phyloP scores from a whole-genome alignment of 2,113 vertebrate species.

The Colossoma macropomum region DNA sequence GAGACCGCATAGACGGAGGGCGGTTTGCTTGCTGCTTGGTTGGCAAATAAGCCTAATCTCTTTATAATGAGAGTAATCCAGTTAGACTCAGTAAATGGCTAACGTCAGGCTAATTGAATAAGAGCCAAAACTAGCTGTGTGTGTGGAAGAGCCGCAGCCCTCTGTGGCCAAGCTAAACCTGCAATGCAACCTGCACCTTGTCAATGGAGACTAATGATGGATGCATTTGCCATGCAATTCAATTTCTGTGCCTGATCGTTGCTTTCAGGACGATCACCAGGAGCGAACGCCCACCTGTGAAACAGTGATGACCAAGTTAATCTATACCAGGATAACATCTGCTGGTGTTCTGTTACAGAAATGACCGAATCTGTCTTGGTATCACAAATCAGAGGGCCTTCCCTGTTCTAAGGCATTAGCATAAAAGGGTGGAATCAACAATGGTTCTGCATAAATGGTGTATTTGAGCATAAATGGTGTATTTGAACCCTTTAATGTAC shows the following conservation, averaged over 20 bases:
- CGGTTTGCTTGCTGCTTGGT: conserved; percentile 63
- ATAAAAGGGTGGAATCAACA: conserved; percentile 34
- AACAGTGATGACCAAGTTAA: conserved; percentile 37
- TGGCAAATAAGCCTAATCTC: conserved; percentile 87
- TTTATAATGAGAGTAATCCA: conserved; percentile 93
- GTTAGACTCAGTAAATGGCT: conserved; percentile 87
- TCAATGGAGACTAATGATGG: conserved; percentile 33
- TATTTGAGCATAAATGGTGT: conserved; percentile 64
- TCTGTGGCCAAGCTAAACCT: conserved; percentile 23
- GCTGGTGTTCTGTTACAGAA: conserved; percentile 42
- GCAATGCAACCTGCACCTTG: conserved; percentile 35
- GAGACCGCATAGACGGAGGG: conserved; percentile 37
- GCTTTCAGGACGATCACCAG: neutral
- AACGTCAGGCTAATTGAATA: conserved; percentile 91
- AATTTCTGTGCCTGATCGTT: conserved; percentile 23
- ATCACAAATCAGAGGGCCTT: conserved; percentile 68
- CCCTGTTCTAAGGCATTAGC: conserved; percentile 55
- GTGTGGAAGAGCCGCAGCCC: conserved; percentile 34
- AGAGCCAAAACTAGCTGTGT: conserved; percentile 65
- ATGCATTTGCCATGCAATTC: conserved; percentile 5
- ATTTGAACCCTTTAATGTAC: neutral
- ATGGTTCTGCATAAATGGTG: conserved; percentile 74
- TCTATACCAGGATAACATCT: conserved; percentile 37
- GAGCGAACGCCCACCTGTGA: conserved; percentile 38
- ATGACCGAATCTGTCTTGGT: conserved; percentile 56